Evolutionary conservation across 2,888 invertebrate species (phyloP), one percentile per base, ranked within the genome.

Genomic region (Apamea sordens): DNA sequence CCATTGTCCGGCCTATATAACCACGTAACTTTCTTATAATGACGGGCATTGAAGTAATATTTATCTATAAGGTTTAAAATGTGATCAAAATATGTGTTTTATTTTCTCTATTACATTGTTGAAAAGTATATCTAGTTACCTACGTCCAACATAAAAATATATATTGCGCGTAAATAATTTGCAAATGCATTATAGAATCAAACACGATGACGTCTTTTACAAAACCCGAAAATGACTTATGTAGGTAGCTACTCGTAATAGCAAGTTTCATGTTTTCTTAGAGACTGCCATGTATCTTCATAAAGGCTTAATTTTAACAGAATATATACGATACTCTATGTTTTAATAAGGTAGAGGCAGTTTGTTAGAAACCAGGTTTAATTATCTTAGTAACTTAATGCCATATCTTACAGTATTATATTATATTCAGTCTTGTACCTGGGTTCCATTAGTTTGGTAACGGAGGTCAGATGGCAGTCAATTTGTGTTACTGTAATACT

Each of bases 351-450:
- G 82, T 47, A 73, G 63, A 73, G 72, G 82, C 59, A 70, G 83
- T 83, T 83, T 82, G 70, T 82, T 83, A 44, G 69, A 82, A 79
- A 83, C 83, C 84, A 64, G 63, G 75, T 75, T 79, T 83, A 83
- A 75, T 75, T 75, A 68, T 83, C 68, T 79, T 59, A 71, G 79
- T 71, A 83, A 83, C 79, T 47, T 74, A 83, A 83, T 83, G 68
- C 75, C 67, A 50, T 63, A 53, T 21, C 80, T 75, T 64, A 72
- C 28, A 68, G 77, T 81, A 67, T 82, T 82, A 71, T 56, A 82
- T 77, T 82, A 81, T 82, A 81, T 81, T 81, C 67, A 71, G 77
- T 53, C 67, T 28, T 56, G 59, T 76, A 44, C 53, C 53, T 36
- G 61, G 44, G 83, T 63, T 47, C 70, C 32, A 41, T 47, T 56